Evolutionary conservation across 2,797 vertebrate species (phyloP).

Genomic region (Pelobates cultripes): DNA sequence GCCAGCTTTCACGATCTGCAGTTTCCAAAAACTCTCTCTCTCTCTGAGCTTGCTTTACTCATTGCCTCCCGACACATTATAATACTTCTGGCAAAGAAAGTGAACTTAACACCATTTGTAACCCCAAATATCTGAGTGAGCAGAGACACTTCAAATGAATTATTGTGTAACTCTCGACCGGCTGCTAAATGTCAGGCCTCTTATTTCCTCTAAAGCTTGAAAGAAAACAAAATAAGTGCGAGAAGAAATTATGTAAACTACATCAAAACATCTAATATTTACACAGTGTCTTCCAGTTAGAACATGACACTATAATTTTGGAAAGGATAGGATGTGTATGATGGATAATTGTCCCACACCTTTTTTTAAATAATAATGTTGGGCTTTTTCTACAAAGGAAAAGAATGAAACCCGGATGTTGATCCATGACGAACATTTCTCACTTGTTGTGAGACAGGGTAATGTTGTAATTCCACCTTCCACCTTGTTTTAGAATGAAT

Average conservation of each 20-base stretch:
- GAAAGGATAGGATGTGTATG: background rate
- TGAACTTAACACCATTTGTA: slow-evolving; percentile 32
- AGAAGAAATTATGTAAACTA: background rate
- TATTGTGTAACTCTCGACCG: slow-evolving; percentile 18
- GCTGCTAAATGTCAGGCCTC: slow-evolving; percentile 8
- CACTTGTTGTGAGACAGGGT: no score
- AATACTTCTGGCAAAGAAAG: slow-evolving; percentile 16
- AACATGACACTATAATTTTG: background rate
- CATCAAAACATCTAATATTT: background rate
- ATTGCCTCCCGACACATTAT: background rate
- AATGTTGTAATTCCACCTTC: no score
- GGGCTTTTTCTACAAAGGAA: background rate
- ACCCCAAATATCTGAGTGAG: slow-evolving; percentile 19
- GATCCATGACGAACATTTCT: background rate
- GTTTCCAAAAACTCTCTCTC: no score
- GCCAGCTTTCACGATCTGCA: background rate
- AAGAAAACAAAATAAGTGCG: background rate
- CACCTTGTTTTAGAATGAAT: no score
- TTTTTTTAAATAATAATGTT: background rate
- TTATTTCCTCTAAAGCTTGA: background rate
- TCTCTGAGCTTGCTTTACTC: background rate
- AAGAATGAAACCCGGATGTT: background rate
- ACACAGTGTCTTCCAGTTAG: background rate
- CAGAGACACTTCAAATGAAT: slow-evolving; percentile 16
- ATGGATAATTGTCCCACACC: background rate